Conservation (phyloP, 2,888 invertebrate genomes). For the Petrophora chlorosata region DNA sequence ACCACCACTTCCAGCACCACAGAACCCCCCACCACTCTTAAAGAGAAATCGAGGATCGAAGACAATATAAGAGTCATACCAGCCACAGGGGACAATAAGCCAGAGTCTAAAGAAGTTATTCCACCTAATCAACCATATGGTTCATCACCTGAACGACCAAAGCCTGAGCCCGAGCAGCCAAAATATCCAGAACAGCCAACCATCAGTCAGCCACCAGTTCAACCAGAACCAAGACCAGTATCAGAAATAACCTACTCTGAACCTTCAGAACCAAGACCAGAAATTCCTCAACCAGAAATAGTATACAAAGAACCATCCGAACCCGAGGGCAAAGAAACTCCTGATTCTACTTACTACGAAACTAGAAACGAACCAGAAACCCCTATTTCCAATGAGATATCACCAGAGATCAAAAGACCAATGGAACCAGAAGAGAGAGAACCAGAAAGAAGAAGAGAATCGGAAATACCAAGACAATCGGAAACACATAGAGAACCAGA, state of each 20-base stretch:
- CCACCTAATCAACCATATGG: slow-evolving; percentile 21
- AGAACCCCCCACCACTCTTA: not conserved
- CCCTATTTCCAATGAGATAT: slow-evolving; percentile 26
- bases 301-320: slow-evolving; percentile 27
- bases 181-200: slow-evolving; percentile 23
- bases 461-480: too few relatives aligned
- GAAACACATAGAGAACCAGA: too few relatives aligned
- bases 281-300: slow-evolving; percentile 30
- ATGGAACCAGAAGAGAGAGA: slow-evolving; percentile 20
- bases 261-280: slow-evolving; percentile 31
- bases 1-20: slow-evolving; percentile 3
- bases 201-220: slow-evolving; percentile 25
- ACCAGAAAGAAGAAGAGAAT: slow-evolving; percentile 30
- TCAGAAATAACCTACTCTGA: slow-evolving; percentile 33
- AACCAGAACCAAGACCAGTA: slow-evolving; percentile 21
- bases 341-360: slow-evolving; percentile 31
- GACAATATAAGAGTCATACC: slow-evolving; percentile 15
- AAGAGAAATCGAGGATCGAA: slow-evolving; percentile 11
- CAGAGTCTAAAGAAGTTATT: too few relatives aligned
- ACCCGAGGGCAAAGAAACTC: slow-evolving; percentile 25
- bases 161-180: slow-evolving; percentile 25
- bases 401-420: slow-evolving; percentile 19
- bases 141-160: slow-evolving; percentile 22
- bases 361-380: slow-evolving; percentile 31
- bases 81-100: too few relatives aligned